phyloP scores from a whole-genome alignment of 2,888 invertebrate genomes.

The Clusia tigrina region DNA sequence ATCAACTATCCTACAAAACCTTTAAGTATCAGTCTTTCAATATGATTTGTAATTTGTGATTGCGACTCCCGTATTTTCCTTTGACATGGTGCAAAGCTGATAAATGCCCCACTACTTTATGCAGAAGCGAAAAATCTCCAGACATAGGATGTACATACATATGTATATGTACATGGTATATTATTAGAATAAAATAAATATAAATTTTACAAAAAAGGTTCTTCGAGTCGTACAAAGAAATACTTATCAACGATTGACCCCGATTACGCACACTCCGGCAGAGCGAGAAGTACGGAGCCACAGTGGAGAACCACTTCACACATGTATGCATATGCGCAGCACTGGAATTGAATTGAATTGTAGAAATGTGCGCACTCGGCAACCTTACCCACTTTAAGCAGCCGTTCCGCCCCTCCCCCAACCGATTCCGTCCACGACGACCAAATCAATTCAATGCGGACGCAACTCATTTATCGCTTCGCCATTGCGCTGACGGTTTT shows the following conservation, averaged over 20 bases:
- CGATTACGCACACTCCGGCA: slow-evolving; percentile 1
- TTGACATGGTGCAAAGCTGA: no score
- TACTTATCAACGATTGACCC: slow-evolving; percentile 12
- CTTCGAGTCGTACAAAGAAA: background rate
- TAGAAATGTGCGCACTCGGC: slow-evolving; percentile 5
- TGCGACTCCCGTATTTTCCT: no score
- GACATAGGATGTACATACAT: no score
- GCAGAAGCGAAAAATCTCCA: no score
- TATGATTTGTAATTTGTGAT: no score
- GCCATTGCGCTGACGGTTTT: slow-evolving; percentile 5
- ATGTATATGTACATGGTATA: background rate
- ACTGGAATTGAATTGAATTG: background rate
- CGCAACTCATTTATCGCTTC: slow-evolving; percentile 10
- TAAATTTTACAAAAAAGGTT: no score
- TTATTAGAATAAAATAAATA: background rate
- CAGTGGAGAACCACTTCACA: background rate
- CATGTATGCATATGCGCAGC: background rate
- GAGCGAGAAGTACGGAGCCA: background rate
- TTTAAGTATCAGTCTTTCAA: no score
- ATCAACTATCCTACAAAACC: no score
- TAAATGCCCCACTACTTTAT: no score
- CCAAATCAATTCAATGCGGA: background rate
- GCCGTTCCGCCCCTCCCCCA: background rate
- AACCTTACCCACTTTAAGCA: background rate
- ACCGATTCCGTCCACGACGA: no score